Evolutionary conservation across 2,797 vertebrate species (phyloP).

Genomic region (Ptychadena robeensis): DNA sequence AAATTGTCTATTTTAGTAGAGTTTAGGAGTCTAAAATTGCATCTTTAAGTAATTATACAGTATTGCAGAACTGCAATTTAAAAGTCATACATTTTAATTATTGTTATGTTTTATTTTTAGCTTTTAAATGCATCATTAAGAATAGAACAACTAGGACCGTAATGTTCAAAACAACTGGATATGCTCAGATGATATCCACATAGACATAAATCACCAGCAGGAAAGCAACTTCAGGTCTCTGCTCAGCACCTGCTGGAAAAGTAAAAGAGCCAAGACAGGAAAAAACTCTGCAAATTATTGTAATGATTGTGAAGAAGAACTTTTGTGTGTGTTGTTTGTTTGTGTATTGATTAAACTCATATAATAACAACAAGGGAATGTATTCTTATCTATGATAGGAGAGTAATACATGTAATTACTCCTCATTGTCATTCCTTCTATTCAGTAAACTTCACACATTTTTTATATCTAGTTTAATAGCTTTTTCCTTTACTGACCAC

Average conservation of each 20-base stretch:
- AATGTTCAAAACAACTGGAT: conserved; percentile 59
- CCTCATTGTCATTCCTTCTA: not conserved
- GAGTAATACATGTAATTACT: not conserved
- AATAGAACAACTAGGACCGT: conserved; percentile 58
- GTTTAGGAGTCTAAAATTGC: conserved; percentile 12
- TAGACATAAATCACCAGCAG: conserved; percentile 61
- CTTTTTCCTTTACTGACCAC: not conserved
- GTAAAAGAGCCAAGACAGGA: conserved; percentile 33
- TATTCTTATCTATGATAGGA: not conserved
- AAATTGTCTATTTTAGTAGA: conserved; percentile 24
- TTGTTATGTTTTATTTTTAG: conserved; percentile 61
- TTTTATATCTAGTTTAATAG: not conserved
- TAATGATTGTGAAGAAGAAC: conserved; percentile 15
- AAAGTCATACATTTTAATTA: conserved; percentile 52
- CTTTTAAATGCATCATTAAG: conserved; percentile 59
- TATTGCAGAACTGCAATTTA: conserved; percentile 36
- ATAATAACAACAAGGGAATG: not conserved
- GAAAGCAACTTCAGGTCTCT: conserved; percentile 51
- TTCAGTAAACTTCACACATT: not conserved
- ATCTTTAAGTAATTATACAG: conserved; percentile 48
- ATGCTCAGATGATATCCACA: conserved; percentile 59
- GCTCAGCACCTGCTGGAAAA: conserved; percentile 56
- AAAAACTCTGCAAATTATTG: conserved; percentile 2
- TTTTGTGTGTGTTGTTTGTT: no score
- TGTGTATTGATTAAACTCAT: not conserved